Conservation (phyloP, 2,113 vertebrate genomes). For the Lichenostomus cassidix region DNA sequence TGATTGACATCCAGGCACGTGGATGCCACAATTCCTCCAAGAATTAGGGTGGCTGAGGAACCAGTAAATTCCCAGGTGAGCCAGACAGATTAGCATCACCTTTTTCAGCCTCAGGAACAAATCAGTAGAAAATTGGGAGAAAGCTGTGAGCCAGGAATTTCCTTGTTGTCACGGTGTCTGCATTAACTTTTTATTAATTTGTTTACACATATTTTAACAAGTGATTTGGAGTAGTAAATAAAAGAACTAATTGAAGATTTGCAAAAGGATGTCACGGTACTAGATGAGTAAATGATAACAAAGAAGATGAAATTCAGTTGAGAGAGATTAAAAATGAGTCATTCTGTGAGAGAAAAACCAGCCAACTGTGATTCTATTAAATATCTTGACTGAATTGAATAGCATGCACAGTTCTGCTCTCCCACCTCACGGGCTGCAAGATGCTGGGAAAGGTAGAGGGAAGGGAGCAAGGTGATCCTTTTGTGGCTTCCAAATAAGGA, state of each 20-base stretch:
- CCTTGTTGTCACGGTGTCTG: not conserved
- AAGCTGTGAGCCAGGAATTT: not conserved
- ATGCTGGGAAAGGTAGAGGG: not conserved
- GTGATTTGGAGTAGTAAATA: not conserved
- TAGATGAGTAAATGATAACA: not conserved
- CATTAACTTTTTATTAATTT: not conserved
- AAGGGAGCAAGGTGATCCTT: not conserved
- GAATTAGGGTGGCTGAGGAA: not conserved
- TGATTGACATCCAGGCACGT: not conserved
- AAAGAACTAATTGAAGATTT: not conserved
- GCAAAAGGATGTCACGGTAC: not conserved
- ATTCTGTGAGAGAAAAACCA: not conserved
- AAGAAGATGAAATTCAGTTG: not conserved
- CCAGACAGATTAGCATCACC: not conserved
- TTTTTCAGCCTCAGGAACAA: not conserved
- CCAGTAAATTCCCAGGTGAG: not conserved
- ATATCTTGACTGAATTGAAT: not conserved
- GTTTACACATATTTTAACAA: not conserved
- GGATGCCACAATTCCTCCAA: not conserved
- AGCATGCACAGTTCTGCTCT: not conserved
- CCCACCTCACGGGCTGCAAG: not conserved
- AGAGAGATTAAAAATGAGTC: not conserved
- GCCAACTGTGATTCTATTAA: not conserved
- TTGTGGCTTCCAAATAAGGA: not conserved
- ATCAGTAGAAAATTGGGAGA: not conserved